Base-by-base conservation (phyloP, 2,113 vertebrate species). In the Stegostoma tigrinum region DNA sequence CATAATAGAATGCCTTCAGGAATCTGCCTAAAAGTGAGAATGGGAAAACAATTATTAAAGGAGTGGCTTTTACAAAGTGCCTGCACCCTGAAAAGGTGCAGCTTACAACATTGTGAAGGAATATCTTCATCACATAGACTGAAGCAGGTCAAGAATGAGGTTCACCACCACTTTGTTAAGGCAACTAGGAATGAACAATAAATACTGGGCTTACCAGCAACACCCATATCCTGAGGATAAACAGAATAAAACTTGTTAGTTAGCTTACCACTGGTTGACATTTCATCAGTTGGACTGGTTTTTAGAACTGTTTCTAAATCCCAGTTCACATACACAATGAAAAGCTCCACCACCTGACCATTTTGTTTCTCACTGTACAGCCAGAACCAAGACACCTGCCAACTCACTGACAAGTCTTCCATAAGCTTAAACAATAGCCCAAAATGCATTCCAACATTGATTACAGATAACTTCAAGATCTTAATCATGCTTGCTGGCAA, bases 401-500 rank as follows among this genome's bases (percentile, higher is more conserved):
- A 42, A 95, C 67, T 68, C 68, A 72, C 24, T 95, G 68, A 75
- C 70, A 70, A 95, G 45, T 45, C 67, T 72, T 95, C 42, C 24
- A 72, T 95, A 72, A 95, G 68, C 67, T 95, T 72, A 95, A 95
- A 95, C 94, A 95, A 95, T 95, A 72, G 94, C 67, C 94, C 68
- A 95, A 95, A 95, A 95, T 95, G 94, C 42, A 95, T 96, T 96
- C 96, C 80, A 96, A 96, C 97, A 96, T 96, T 96, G 97, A 97
- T 96, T 96, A 17, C 78, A 66, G 97, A 96, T 64, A 85, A 96
- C 96, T 97, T 97, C 96, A 97, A 97, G 96, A 95, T 97, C 97
- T 97, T 97, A 97, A 97, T 97, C 97, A 96, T 96, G 96, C 97
- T 97, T 97, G 96, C 97, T 97, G 97, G 97, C 97, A 97, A 97